Evolutionary conservation across 1,140 invertebrate species (phyloP).

Genomic region (Colletes latitarsis): DNA sequence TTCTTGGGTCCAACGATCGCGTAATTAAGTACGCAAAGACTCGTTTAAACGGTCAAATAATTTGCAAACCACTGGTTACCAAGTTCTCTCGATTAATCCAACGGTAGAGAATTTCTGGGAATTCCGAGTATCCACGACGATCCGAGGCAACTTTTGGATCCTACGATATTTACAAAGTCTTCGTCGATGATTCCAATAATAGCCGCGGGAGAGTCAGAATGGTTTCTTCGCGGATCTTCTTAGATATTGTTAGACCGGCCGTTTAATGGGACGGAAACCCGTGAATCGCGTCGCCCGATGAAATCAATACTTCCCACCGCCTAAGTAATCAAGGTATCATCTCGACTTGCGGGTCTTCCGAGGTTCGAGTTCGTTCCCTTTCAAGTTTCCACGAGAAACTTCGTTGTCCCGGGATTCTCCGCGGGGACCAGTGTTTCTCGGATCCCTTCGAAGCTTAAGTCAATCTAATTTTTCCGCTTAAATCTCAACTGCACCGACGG

Average conservation of each 20-base stretch:
- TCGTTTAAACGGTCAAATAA: too few species aligned
- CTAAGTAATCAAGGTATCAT: conserved; percentile 81
- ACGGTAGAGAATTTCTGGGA: neutral
- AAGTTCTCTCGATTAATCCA: too few species aligned
- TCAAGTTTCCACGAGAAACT: conserved; percentile 58
- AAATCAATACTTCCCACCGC: conserved; percentile 79
- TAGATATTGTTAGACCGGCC: conserved; percentile 66
- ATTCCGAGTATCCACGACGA: neutral
- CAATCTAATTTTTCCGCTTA: conserved; percentile 44
- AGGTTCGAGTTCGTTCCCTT: conserved; percentile 71
- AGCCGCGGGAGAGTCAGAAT: conserved; percentile 7
- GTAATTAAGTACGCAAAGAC: too few species aligned
- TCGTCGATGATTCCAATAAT: neutral
- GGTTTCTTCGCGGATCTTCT: conserved; percentile 35
- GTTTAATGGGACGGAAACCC: conserved; percentile 78
- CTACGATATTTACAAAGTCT: neutral
- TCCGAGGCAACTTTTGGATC: neutral
- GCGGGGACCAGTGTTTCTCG: conserved; percentile 12
- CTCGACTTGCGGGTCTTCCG: conserved; percentile 80
- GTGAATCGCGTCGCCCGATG: conserved; percentile 78
- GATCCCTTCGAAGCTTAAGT: conserved; percentile 17
- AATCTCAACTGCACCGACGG: conserved; percentile 6
- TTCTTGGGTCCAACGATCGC: too few species aligned
- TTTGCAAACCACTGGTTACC: too few species aligned
- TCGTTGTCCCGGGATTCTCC: conserved; percentile 7